These are phyloP conservation scores for Dusona sp. DNA, from an alignment of 2,888 invertebrate species.

Conservation along the genomic window DNA sequence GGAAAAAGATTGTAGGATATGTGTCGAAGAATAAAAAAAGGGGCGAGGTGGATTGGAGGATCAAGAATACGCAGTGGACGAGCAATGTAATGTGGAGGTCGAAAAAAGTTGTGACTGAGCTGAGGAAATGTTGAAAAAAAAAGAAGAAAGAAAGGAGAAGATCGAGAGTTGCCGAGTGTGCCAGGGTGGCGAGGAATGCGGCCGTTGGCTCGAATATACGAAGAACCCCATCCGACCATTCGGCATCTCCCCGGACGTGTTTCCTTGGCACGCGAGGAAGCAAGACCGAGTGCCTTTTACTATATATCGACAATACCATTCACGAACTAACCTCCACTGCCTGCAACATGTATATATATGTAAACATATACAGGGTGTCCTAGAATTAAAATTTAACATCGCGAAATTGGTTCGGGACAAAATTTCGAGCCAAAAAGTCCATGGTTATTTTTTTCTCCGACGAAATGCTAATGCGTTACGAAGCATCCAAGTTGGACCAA, in stretches of 20 bases:
- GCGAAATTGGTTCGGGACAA: not conserved
- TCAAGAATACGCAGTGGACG: constrained; percentile 47
- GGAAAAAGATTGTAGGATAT: not conserved
- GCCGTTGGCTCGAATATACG: constrained; percentile 74
- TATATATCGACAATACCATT: constrained; percentile 26
- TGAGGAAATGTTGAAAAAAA: constrained; percentile 31
- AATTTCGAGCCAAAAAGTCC: not conserved
- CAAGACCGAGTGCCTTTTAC: constrained; percentile 41
- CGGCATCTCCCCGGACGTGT: constrained; percentile 72
- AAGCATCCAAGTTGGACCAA: not conserved
- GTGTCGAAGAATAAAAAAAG: not conserved
- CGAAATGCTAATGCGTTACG: not conserved
- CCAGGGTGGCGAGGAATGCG: constrained; percentile 76
- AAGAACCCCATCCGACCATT: constrained; percentile 76
- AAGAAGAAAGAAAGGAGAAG: constrained; percentile 32
- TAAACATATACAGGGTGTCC: constrained; percentile 1
- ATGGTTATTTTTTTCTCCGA: not conserved
- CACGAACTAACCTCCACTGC: constrained; percentile 1
- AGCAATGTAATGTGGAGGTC: constrained; percentile 54
- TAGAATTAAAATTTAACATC: not conserved
- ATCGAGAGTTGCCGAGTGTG: constrained; percentile 64
- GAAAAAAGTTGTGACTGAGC: constrained; percentile 55
- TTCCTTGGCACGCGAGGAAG: constrained; percentile 64
- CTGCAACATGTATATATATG: not conserved
- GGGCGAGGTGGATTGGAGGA: constrained; percentile 25